Evolutionary conservation across 2,888 invertebrate species (phyloP).

Genomic region (Chironomus riparius): DNA sequence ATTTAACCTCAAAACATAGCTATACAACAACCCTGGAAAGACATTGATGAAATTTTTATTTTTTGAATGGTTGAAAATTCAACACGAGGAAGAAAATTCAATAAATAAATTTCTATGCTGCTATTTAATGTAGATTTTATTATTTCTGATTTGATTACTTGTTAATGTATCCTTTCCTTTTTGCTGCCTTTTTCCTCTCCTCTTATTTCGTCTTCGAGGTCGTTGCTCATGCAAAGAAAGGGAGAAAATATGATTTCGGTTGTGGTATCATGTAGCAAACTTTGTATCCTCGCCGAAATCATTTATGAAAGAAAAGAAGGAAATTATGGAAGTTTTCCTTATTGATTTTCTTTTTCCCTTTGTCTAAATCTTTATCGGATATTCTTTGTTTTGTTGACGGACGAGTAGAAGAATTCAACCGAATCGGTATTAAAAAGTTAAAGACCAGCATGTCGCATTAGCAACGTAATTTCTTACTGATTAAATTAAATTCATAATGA

Average conservation of each 20-base stretch:
- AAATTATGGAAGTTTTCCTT: constrained; percentile 16
- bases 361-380: not conserved
- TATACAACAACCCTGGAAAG: too few relatives aligned
- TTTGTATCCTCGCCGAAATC: not conserved
- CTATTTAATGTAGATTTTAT: constrained; percentile 24
- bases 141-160: constrained; percentile 26
- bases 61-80: not conserved
- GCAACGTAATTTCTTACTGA: constrained; percentile 14
- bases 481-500: constrained; percentile 11
- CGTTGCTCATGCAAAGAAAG: not conserved
- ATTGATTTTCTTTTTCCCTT: constrained; percentile 21
- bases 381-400: not conserved
- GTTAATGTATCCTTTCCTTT: constrained; percentile 13
- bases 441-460: constrained; percentile 13
- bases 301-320: constrained; percentile 1
- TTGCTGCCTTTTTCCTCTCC: not conserved
- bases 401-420: not conserved
- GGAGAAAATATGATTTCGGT: not conserved
- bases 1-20: too few relatives aligned
- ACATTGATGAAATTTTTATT: constrained; percentile 2
- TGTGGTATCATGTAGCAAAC: not conserved
- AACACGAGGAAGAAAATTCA: not conserved
- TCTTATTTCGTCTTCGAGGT: not conserved
- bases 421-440: not conserved
- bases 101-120: constrained; percentile 7